A percentile compares a stretch with the other conserved stretches of the same genome.
Evolutionary conservation across 2,888 invertebrate genomes (phyloP).

Genomic region (Himalopsyche tibetana): DNA sequence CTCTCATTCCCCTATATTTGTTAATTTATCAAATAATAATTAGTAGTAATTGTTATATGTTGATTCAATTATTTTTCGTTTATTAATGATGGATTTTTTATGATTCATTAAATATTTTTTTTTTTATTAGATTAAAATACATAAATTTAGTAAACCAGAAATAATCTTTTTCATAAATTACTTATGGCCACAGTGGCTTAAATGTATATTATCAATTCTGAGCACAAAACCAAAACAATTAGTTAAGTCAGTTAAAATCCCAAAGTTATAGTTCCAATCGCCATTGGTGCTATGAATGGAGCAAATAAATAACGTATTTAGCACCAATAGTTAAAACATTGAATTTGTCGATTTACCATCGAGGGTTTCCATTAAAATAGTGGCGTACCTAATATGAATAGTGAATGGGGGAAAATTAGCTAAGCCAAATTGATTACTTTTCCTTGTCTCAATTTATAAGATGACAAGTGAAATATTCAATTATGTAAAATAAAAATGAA

Average conservation of each 20-base stretch:
- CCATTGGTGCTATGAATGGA: not conserved
- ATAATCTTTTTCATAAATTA: too few species aligned
- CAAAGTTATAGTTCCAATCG: not conserved
- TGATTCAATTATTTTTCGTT: too few species aligned
- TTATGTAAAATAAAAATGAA: too few species aligned
- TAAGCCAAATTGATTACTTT: not conserved
- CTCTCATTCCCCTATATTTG: too few species aligned
- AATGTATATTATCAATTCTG: not conserved
- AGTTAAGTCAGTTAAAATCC: not conserved
- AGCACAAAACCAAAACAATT: not conserved
- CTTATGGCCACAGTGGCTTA: not conserved
- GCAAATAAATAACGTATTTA: constrained; percentile 14
- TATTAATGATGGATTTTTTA: too few species aligned
- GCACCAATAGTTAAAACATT: not conserved
- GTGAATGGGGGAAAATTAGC: not conserved
- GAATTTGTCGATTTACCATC: constrained; percentile 15
- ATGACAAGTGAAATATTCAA: too few species aligned
- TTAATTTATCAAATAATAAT: too few species aligned
- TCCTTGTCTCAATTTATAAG: too few species aligned
- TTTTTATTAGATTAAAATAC: too few species aligned
- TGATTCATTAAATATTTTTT: too few species aligned
- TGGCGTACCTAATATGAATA: not conserved
- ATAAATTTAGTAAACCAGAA: too few species aligned
- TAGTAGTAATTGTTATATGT: too few species aligned
- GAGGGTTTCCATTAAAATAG: not conserved